Evolutionary conservation across 2,888 invertebrate species (phyloP).

Genomic region (Campoplex capitator): DNA sequence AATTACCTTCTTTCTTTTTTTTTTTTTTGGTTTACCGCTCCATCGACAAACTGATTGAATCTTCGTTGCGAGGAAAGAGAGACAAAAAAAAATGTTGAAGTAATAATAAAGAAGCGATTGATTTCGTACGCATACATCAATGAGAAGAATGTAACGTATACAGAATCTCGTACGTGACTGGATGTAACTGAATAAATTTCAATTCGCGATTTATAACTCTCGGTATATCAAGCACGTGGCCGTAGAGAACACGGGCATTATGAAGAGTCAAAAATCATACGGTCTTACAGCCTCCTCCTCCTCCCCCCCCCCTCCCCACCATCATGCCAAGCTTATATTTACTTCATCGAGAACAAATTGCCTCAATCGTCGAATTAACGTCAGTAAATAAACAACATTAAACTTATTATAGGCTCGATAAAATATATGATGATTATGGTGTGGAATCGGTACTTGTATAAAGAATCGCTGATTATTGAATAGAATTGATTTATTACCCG

Average conservation of each 20-base stretch:
- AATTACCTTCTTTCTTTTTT: constrained; percentile 10
- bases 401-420: background rate
- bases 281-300: background rate
- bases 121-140: constrained; percentile 39
- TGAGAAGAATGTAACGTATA: constrained; percentile 10
- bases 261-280: constrained; percentile 13
- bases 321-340: background rate
- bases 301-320: no score
- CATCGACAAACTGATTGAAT: constrained; percentile 45
- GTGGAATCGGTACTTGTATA: background rate
- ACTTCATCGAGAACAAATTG: constrained; percentile 6
- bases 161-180: constrained; percentile 59
- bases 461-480: background rate
- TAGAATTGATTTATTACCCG: background rate
- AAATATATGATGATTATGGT: background rate
- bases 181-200: constrained; percentile 61
- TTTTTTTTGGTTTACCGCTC: background rate
- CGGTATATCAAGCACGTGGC: background rate
- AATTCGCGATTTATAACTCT: constrained; percentile 11
- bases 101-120: constrained; percentile 43
- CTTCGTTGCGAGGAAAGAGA: constrained; percentile 13
- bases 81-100: background rate
- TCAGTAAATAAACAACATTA: background rate
- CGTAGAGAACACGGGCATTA: background rate
- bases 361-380: background rate